Evolutionary conservation across 2,888 invertebrate genomes (phyloP).

Genomic region (Epinotia bilunana): DNA sequence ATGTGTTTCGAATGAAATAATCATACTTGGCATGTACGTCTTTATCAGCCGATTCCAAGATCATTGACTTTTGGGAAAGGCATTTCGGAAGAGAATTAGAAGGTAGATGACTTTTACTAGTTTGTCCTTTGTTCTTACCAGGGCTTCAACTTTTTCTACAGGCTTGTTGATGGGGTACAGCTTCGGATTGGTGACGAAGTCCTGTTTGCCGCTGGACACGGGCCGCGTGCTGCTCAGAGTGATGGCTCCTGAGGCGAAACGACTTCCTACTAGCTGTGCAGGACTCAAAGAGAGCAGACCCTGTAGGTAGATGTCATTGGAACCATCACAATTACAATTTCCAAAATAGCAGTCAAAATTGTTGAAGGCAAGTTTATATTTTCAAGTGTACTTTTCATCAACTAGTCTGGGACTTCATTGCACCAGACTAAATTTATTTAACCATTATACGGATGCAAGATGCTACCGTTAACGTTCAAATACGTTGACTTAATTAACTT

Average conservation of each 20-base stretch:
- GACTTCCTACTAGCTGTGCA: slow-evolving; percentile 46
- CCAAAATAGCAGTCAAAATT: no score
- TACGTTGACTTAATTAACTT: no score
- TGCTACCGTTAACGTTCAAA: no score
- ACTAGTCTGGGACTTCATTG: no score
- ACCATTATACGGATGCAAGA: no score
- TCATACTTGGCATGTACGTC: background rate
- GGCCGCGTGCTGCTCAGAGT: slow-evolving; percentile 52
- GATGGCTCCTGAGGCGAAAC: slow-evolving; percentile 53
- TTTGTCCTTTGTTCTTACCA: slow-evolving; percentile 4
- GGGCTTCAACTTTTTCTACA: slow-evolving; percentile 24
- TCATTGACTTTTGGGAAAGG: no score
- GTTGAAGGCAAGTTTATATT: no score
- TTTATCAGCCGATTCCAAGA: background rate
- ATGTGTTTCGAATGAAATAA: no score
- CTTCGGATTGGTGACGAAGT: slow-evolving; percentile 13
- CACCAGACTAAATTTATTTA: no score
- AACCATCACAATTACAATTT: background rate
- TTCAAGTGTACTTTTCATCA: no score
- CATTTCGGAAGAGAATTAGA: no score
- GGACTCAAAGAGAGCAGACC: slow-evolving; percentile 56
- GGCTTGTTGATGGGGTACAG: slow-evolving; percentile 28
- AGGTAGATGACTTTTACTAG: background rate
- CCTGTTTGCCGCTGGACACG: slow-evolving; percentile 27
- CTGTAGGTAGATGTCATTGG: background rate